A percentile compares a stretch with the other conserved stretches of the same genome.
Evolutionary conservation across 2,113 vertebrate species (phyloP).

Genomic region (Anoura caudifer): DNA sequence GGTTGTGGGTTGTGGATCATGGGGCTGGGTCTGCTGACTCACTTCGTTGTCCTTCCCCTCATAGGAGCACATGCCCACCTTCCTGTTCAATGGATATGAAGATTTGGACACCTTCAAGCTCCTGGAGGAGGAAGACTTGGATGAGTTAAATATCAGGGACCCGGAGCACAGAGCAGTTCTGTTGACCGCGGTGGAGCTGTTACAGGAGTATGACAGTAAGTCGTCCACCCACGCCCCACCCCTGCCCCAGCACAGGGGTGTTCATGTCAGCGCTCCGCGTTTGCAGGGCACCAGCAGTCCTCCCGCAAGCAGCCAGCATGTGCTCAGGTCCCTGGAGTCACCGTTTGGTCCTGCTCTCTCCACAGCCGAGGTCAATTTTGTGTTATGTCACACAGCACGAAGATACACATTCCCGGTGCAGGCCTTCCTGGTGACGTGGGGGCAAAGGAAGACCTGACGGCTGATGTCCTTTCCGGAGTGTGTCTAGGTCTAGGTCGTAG

Average conservation of each 20-base stretch:
- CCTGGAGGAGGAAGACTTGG: slow-evolving; percentile 97
- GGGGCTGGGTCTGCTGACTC: not conserved
- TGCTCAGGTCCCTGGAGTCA: not conserved
- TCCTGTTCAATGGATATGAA: slow-evolving; percentile 98
- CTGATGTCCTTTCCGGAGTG: accelerated
- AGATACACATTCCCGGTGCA: not conserved
- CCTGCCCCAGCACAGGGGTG: accelerated
- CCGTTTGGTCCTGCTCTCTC: not conserved
- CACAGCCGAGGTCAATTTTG: not conserved
- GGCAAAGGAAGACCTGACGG: not conserved
- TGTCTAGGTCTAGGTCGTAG: not conserved
- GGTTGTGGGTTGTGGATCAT: accelerated
- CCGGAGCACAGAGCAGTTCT: slow-evolving; percentile 95
- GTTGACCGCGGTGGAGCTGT: slow-evolving; percentile 94
- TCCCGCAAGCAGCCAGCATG: not conserved
- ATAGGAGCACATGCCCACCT: slow-evolving; percentile 98
- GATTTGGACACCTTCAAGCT: slow-evolving; percentile 98
- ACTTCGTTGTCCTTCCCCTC: not conserved
- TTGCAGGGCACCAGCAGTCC: not conserved
- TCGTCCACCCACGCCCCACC: not conserved
- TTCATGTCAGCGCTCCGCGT: accelerated
- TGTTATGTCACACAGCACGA: not conserved
- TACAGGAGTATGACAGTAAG: slow-evolving; percentile 98
- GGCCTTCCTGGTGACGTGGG: not conserved
- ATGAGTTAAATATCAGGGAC: slow-evolving; percentile 96